Evolutionary conservation across 2,797 vertebrate genomes (phyloP), one percentile per base, ranked within the genome.

Genomic region (Chaenodraco wilsoni): DNA sequence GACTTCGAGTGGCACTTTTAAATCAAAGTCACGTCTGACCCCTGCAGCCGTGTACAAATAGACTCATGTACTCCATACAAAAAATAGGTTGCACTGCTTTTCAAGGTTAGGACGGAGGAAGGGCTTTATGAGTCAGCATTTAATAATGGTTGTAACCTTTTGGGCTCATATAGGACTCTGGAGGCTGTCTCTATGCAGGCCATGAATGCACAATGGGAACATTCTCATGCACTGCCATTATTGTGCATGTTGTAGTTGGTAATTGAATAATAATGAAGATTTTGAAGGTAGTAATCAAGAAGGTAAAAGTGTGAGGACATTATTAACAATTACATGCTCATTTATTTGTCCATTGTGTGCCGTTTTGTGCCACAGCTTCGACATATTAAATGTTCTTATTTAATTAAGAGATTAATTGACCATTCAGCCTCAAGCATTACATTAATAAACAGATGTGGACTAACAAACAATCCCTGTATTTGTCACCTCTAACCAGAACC

Each of bases 81-180:
- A 59, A 84, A 88, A 82, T 78, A 85, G 70, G 65, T 54, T 72
- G 64, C 70, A 57, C 41, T 33, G 85, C 72, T 87, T 69, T 70
- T 87, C 80, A 88, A 87, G 83, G 88, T 87, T 76, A 75, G 58
- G 72, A 82, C 43, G 57, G 60, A 69, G 23, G 69, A 74, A 46
- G 44, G 72, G 44, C 73, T 73, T 69, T 71, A 50, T 80, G 75
- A 88, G 82, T 87, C 85, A 87, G 84, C 79, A 81, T 82, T 84
- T 83, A 71, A 56, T 75, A 73, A 59, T 72, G 48, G 31, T 43
- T 74, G 44, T 62, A 78, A 66, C 46, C 73, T 69, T 77, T 83
- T 77, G 44, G 66, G 49, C 72, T 79, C 49, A 10, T 0, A 19
- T 17, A 61, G 45, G 48, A 72, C 40, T 12, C 19, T 37, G 63